Evolutionary conservation across 2,888 invertebrate genomes (phyloP), one percentile per base, ranked within the genome.

Genomic region (Parasteatoda lunata): DNA sequence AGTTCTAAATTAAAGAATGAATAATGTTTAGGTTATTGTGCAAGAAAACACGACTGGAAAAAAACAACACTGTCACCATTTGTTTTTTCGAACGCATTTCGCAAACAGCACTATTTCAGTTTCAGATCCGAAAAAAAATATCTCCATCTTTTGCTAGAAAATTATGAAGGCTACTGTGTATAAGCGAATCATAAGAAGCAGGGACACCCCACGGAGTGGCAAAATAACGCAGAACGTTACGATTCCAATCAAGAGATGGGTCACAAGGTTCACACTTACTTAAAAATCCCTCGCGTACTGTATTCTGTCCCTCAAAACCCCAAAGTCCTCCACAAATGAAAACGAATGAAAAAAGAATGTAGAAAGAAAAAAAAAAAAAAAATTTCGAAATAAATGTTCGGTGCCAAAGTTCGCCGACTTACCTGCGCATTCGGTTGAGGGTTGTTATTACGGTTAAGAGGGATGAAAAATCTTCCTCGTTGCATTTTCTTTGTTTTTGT

Each of bases 261-360:
- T 84, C 84, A 84, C 45, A 51, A 54, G 64, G 84, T 79, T 84
- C 84, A 84, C 84, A 78, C 84, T 77, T 72, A 84, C 73, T 84
- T 73, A 45, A 64, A 30, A 65, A 52, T 71, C 51, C 76, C 72
- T 15, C 68, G 15, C 69, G 75, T 84, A 69, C n/a, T 73, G 78
- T 75, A 77, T 66, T 78, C 52, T 84, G 80, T 80, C 71, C 77
- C 80, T 48, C 49, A 65, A 78, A 75, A 77, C 49, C 64, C 54
- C 72, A 72, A 49, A 54, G 65, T 59, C 77, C 72, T 75, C 47
- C 13, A 13, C 48, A 9, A 13, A 70, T 11, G 48, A 47, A 48
- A 13, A 48, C 66, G 8, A 30, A 8, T 8, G 15, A 49, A 68
- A 11, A 13, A 9, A n/a, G 54, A 48, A n/a, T 13, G n/a, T 15